phyloP scores from a whole-genome alignment of 2,888 invertebrate species.

The Sarcophaga variegata region DNA sequence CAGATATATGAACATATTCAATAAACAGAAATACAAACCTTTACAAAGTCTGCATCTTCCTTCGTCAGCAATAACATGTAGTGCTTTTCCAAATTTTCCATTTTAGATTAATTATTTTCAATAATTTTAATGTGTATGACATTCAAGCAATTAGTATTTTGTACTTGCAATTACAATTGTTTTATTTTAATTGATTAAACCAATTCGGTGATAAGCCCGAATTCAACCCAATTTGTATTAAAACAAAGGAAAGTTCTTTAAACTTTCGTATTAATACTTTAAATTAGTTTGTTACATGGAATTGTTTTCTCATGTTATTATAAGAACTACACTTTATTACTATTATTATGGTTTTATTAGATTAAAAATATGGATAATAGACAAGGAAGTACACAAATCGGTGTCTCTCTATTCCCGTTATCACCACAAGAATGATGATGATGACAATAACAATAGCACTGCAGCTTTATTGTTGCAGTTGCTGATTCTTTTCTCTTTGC shows the following conservation, averaged over 20 bases:
- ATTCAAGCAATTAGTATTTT: neutral
- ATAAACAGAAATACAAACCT: slow-evolving; percentile 68
- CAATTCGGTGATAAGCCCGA: slow-evolving; percentile 44
- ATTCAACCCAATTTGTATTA: slow-evolving; percentile 36
- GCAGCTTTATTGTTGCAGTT: slow-evolving; percentile 13
- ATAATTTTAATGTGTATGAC: neutral
- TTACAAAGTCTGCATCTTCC: slow-evolving; percentile 70
- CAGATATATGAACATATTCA: neutral
- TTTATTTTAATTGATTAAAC: slow-evolving; percentile 5
- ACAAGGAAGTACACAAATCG: neutral
- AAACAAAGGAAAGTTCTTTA: slow-evolving; percentile 22
- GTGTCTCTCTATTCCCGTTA: neutral
- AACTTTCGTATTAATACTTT: neutral
- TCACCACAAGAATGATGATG: neutral
- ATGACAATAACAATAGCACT: slow-evolving; percentile 1
- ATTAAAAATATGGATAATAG: slow-evolving; percentile 24
- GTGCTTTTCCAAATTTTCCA: slow-evolving; percentile 68
- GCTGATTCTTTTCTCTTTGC: slow-evolving; percentile 37
- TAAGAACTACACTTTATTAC: neutral
- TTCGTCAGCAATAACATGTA: slow-evolving; percentile 71
- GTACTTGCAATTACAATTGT: slow-evolving; percentile 22
- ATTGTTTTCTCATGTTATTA: neutral
- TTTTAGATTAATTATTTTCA: slow-evolving; percentile 10
- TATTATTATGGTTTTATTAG: neutral
- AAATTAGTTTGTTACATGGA: neutral